phyloP scores from a whole-genome alignment of 1,140 invertebrate genomes.

The Metaphire vulgaris region DNA sequence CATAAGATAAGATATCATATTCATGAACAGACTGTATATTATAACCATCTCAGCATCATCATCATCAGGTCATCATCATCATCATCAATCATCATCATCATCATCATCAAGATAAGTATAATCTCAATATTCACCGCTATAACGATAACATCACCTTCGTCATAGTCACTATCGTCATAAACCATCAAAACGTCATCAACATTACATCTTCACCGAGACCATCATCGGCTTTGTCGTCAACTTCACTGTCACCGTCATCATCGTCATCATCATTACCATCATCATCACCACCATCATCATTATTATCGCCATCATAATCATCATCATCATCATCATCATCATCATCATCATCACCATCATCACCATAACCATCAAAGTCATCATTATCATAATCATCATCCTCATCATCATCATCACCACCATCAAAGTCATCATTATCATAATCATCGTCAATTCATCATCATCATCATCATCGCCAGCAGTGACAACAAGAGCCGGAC shows the following conservation, averaged over 20 bases:
- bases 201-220: not conserved
- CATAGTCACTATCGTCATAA: not conserved
- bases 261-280: conserved; percentile 24
- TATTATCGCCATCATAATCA: conserved; percentile 16
- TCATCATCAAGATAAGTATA: not conserved
- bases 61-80: not conserved
- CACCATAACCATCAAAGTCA: conserved; percentile 10
- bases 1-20: not conserved
- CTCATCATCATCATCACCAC: not conserved
- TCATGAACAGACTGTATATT: not conserved
- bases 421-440: not conserved
- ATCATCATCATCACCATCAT: conserved; percentile 20
- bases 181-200: conserved; percentile 31
- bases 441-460: conserved; percentile 10
- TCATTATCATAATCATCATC: conserved; percentile 5
- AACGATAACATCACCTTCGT: not conserved
- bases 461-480: conserved; percentile 4
- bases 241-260: conserved; percentile 16
- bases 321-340: conserved; percentile 18
- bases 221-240: conserved; percentile 13
- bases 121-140: not conserved
- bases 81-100: not conserved
- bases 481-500: not conserved
- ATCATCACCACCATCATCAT: conserved; percentile 19
- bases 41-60: conserved; percentile 14